Conservation (phyloP, 2,113 vertebrate species). For the human (Homo sapiens) region GRCh38 chr9:87220501-87221000, state of each 20-base stretch:
- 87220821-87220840: background rate
- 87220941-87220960: slow-evolving; percentile 42
- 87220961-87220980: background rate
- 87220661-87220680: slow-evolving; percentile 27
- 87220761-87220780: background rate
- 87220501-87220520: background rate
- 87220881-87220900: background rate
- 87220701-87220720: slow-evolving; percentile 44
- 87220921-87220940: background rate
- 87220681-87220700: slow-evolving; percentile 51
- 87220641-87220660: slow-evolving; percentile 56
- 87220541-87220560: slow-evolving; percentile 40
- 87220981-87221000: background rate
- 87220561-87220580: background rate
- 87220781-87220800: background rate
- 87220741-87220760: slow-evolving; percentile 30
- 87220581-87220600: slow-evolving; percentile 4
- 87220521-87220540: slow-evolving; percentile 17
- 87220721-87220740: background rate
- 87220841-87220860: background rate
- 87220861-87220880: slow-evolving; percentile 10
- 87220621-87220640: slow-evolving; percentile 13
- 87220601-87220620: background rate
- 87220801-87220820: background rate
- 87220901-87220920: slow-evolving; percentile 39